Base-by-base conservation (phyloP, 2,888 invertebrate genomes). In the Aproaerema taeniolella region DNA sequence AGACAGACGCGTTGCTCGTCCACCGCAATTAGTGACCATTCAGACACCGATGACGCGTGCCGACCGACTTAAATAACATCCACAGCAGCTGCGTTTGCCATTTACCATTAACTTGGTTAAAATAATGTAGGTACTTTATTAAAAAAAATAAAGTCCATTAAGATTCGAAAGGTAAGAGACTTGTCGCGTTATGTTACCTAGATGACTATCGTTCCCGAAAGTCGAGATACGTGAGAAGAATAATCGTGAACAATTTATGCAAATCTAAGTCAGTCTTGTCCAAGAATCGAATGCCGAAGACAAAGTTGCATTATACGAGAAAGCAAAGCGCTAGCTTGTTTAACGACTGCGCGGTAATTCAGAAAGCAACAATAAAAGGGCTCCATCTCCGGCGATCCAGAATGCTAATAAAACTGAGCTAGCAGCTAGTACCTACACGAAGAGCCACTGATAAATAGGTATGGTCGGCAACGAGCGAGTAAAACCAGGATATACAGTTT, bases 21-120 rank as follows among this genome's bases (percentile, higher is more conserved):
- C 62, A 58, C 62, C 54, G 63, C 71, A 80, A 81, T 81, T 78
- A 78, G 64, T 65, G 67, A 53, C 67, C 75, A 80, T 80, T 78
- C 66, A 78, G 53, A 55, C 55, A 52, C 46, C 59, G 53, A 58
- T 55, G 60, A 71, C 73, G 69, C 76, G 75, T 78, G 78, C 77
- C 67, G 54, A 48, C 64, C 49, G 59, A 63, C 60, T 60, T 55
- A 61, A 66, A 62, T 59, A 36, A 15, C 13, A 8, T 10, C 9
- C 9, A 55, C 53, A 46, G 60, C 60, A 61, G 60, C 60, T 62
- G 61, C 52, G 58, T 26, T 9, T 26, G n/a, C 26, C 2, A n/a
- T n/a, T n/a, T n/a, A n/a, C n/a, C n/a, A n/a, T n/a, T n/a, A n/a
- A n/a, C n/a, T n/a, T n/a, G n/a, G n/a, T n/a, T n/a, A n/a, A n/a